A percentile compares a stretch with the other conserved stretches of the same genome.
Conservation (phyloP, 2,888 invertebrate genomes). For the Silvanus unidentatus region DNA sequence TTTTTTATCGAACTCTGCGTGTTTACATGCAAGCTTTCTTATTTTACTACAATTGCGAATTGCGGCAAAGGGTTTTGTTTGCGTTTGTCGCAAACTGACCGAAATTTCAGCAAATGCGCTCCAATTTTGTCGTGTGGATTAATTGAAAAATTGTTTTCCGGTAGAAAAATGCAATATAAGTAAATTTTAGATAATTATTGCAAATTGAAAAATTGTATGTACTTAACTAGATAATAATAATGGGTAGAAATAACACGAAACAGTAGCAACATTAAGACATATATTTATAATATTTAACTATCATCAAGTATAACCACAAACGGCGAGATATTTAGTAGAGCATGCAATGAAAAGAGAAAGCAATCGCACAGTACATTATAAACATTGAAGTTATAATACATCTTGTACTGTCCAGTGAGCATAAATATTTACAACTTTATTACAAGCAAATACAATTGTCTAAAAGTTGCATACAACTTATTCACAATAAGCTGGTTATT, state of each 20-base stretch:
- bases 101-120: too few relatives aligned
- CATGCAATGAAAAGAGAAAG: slow-evolving; percentile 37
- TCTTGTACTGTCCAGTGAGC: slow-evolving; percentile 14
- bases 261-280: slow-evolving; percentile 33
- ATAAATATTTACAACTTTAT: slow-evolving; percentile 6
- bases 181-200: background rate
- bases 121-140: too few relatives aligned
- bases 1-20: too few relatives aligned
- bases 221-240: background rate
- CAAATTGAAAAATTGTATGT: background rate
- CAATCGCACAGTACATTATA: slow-evolving; percentile 21
- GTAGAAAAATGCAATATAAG: background rate
- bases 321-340: slow-evolving; percentile 32
- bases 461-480: too few relatives aligned
- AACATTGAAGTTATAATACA: slow-evolving; percentile 24
- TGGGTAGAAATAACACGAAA: slow-evolving; percentile 17
- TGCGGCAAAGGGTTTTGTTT: too few relatives aligned
- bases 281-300: slow-evolving; percentile 26
- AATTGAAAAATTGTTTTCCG: too few relatives aligned
- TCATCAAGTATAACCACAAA: slow-evolving; percentile 28
- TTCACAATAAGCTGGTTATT: too few relatives aligned
- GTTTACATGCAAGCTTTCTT: too few relatives aligned
- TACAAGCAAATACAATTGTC: background rate
- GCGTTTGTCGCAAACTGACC: too few relatives aligned
- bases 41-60: too few relatives aligned